Conservation (phyloP, 92 coral and sea anemone genomes). For the Galaxea fascicularis region DNA sequence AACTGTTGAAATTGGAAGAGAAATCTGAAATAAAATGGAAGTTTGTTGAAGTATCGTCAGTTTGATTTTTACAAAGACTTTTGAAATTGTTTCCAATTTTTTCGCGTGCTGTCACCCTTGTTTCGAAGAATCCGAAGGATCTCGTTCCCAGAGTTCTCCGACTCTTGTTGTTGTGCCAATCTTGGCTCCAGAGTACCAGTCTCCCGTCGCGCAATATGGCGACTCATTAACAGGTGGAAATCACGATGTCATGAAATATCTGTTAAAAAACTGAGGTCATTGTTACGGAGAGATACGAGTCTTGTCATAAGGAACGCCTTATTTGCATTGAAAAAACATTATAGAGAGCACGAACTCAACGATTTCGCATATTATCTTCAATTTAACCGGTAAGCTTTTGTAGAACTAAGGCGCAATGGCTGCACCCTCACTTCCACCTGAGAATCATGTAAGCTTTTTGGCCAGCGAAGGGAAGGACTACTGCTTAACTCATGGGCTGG, state of each 20-base stretch:
- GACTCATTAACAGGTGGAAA: neutral
- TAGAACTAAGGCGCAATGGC: neutral
- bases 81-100: too few species aligned
- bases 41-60: too few species aligned
- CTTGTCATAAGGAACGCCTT: slow-evolving; percentile 14
- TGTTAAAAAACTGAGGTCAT: slow-evolving; percentile 13
- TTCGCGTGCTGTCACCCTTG: too few species aligned
- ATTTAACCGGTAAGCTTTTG: neutral
- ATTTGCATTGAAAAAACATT: neutral
- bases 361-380: too few species aligned
- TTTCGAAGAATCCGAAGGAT: too few species aligned
- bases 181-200: neutral
- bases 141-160: too few species aligned
- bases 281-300: neutral
- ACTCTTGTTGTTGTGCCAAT: neutral
- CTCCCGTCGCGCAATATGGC: slow-evolving; percentile 1
- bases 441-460: slow-evolving; percentile 15
- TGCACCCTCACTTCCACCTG: neutral
- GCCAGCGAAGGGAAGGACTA: slow-evolving; percentile 42
- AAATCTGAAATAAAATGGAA: too few species aligned
- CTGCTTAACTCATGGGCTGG: slow-evolving; percentile 47
- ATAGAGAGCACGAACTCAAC: neutral
- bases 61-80: too few species aligned
- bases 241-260: neutral
- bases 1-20: too few species aligned